Conservation (phyloP, 1,140 invertebrate species). For the Drosophila seguyi region DNA sequence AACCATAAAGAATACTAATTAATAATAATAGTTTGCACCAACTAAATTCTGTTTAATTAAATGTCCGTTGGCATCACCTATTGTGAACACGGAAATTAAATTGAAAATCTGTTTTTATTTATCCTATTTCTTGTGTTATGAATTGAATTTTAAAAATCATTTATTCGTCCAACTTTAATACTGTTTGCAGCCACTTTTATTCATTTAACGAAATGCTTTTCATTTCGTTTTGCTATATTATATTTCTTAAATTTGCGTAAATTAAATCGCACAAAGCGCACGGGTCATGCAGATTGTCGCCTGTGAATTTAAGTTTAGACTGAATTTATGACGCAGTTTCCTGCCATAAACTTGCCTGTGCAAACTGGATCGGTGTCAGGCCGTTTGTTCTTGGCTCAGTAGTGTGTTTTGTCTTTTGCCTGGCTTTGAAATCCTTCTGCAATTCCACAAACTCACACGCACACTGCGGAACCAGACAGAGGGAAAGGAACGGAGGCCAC, state of each 20-base stretch:
- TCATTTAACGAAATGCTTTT: slow-evolving; percentile 3
- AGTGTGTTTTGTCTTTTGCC: slow-evolving; percentile 49
- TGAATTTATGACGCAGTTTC: slow-evolving; percentile 44
- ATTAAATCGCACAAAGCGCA: slow-evolving; percentile 19
- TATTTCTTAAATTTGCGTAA: slow-evolving; percentile 23
- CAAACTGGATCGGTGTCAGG: slow-evolving; percentile 38
- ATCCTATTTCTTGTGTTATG: neutral
- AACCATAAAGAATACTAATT: neutral
- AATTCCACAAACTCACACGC: slow-evolving; percentile 9
- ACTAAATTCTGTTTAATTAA: slow-evolving; percentile 8
- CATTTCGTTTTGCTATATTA: neutral
- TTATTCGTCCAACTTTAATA: slow-evolving; percentile 13
- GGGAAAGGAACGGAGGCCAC: slow-evolving; percentile 15
- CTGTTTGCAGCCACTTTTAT: neutral
- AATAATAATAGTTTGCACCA: slow-evolving; percentile 3
- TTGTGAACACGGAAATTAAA: neutral
- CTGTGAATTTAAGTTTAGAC: slow-evolving; percentile 33
- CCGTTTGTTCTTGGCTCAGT: slow-evolving; percentile 38
- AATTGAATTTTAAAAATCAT: slow-evolving; percentile 3
- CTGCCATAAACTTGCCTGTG: slow-evolving; percentile 46
- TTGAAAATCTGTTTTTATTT: slow-evolving; percentile 5
- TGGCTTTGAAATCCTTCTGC: slow-evolving; percentile 43
- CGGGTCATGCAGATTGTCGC: slow-evolving; percentile 13
- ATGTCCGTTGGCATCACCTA: neutral
- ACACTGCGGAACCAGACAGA: slow-evolving; percentile 2